Evolutionary conservation across 2,888 invertebrate species (phyloP).

Genomic region (Furcula furcula): DNA sequence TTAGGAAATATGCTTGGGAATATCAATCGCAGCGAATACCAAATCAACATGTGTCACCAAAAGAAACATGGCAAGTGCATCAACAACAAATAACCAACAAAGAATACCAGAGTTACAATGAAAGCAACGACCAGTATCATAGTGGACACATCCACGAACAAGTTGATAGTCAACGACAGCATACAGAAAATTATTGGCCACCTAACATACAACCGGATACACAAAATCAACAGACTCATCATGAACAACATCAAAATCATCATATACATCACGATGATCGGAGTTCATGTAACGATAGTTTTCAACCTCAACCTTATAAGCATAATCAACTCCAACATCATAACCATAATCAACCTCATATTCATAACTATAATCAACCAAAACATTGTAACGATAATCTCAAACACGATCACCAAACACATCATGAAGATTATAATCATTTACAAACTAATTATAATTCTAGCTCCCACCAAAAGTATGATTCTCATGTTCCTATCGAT

Average conservation of each 20-base stretch:
- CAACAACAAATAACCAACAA: no score
- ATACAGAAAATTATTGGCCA: slow-evolving; percentile 22
- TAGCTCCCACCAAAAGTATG: slow-evolving; percentile 10
- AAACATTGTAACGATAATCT: slow-evolving; percentile 15
- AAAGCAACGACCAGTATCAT: slow-evolving; percentile 2
- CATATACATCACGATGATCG: no score
- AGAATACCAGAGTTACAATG: slow-evolving; percentile 8
- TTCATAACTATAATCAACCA: slow-evolving; percentile 8
- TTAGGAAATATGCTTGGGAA: slow-evolving; percentile 63
- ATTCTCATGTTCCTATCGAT: slow-evolving; percentile 5
- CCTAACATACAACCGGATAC: slow-evolving; percentile 18
- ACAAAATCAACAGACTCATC: slow-evolving; percentile 26
- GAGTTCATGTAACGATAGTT: no score
- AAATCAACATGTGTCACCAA: slow-evolving; percentile 12
- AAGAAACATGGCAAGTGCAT: slow-evolving; percentile 4
- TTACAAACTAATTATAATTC: background rate
- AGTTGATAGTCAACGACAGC: slow-evolving; percentile 6
- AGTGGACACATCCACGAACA: slow-evolving; percentile 2
- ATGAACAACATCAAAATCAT: slow-evolving; percentile 21
- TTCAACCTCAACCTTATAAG: slow-evolving; percentile 13
- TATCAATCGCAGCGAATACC: slow-evolving; percentile 32
- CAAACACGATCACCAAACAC: slow-evolving; percentile 14
- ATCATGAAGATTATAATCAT: slow-evolving; percentile 9
- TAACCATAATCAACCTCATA: slow-evolving; percentile 15
- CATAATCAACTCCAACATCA: slow-evolving; percentile 12